Evolutionary conservation across 2,797 vertebrate species (phyloP), one percentile per base, ranked within the genome.

Genomic region (Gouania willdenowi): DNA sequence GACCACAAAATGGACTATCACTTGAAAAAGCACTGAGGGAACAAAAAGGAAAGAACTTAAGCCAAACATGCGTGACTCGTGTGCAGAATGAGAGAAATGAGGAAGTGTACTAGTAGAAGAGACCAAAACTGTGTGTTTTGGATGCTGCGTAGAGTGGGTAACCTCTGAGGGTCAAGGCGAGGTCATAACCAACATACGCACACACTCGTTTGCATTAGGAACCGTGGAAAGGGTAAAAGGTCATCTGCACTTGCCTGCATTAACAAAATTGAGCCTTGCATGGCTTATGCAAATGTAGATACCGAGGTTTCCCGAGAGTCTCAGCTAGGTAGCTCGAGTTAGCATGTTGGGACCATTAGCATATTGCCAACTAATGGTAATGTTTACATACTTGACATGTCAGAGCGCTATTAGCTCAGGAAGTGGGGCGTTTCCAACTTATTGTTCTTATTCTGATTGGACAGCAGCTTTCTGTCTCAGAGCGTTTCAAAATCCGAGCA

Each of bases 201-300:
- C 64, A 71, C 63, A 68, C 41, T 50, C 43, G 41, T 77, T 73
- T 79, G 76, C 67, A 73, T 77, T 81, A 69, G 78, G 71, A 66
- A 70, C 65, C 57, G 57, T 22, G 25, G 58, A 39, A 52, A 43
- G 62, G 79, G 81, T 83, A 58, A 87, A 57, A 79, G 86, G 82
- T 86, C 75, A 46, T 66, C 39, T 59, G 43, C 74, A 68, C 71
- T 79, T 69, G 66, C 76, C 61, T 79, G 65, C 85, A 86, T 84
- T 87, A 85, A 79, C 70, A 78, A 84, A 86, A 90, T 82, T 82
- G 84, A 82, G 83, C 70, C 74, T 79, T 71, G 75, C 58, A 43
- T 70, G 75, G 55, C 75, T 82, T 85, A 85, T 88, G 81, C 71
- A 81, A 87, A 89, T 87, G 17, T 21, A 48, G 64, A 62, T 69